Conservation (phyloP, 2,113 vertebrate species). For the Eulacestoma nigropectus region DNA sequence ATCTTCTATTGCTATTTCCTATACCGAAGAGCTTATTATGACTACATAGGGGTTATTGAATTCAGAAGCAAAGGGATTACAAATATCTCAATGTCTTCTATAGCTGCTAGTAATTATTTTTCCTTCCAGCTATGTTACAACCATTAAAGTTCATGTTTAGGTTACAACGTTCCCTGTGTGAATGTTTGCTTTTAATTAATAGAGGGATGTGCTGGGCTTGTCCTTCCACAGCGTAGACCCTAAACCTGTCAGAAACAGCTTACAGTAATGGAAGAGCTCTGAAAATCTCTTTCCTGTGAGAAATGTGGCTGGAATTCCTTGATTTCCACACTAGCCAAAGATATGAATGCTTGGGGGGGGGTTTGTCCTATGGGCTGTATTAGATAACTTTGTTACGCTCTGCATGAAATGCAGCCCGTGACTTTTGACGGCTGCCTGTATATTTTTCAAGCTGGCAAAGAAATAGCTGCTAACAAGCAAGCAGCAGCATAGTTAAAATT, state of each 20-base stretch:
- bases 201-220: not conserved
- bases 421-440: not conserved
- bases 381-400: not conserved
- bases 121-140: slow-evolving; percentile 34
- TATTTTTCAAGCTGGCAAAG: slow-evolving; percentile 1
- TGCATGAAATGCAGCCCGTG: not conserved
- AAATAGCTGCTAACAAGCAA: slow-evolving; percentile 10
- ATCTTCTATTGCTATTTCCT: slow-evolving; percentile 36
- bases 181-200: slow-evolving; percentile 53
- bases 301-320: not conserved
- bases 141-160: slow-evolving; percentile 40
- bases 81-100: slow-evolving; percentile 32
- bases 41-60: slow-evolving; percentile 32
- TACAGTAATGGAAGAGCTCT: not conserved
- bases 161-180: slow-evolving; percentile 14
- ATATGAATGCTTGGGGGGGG: not conserved
- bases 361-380: not conserved
- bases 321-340: not conserved
- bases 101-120: slow-evolving; percentile 47
- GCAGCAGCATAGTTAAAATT: not conserved
- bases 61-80: slow-evolving; percentile 41
- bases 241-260: not conserved
- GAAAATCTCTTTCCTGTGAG: not conserved
- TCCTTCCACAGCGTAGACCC: not conserved
- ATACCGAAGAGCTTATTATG: slow-evolving; percentile 33